Evolutionary conservation across 2,797 vertebrate species (phyloP), one percentile per base, ranked within the genome.

Genomic region (Sebastes hopkinsi): DNA sequence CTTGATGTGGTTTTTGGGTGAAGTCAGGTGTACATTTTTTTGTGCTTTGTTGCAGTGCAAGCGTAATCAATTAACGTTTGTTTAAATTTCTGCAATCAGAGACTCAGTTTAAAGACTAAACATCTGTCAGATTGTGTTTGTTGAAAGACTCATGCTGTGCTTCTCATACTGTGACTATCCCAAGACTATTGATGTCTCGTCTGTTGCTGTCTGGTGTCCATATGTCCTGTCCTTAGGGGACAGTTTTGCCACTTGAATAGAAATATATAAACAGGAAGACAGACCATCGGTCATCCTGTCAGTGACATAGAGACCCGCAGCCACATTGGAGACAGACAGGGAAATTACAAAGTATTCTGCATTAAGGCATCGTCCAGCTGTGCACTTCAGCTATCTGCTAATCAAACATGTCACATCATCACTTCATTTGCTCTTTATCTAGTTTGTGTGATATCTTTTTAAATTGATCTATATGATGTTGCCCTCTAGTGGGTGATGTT

Each of bases 181-280:
- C 46, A 3, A 72, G 36, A 77, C 27, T 5, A 0, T 66, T 23
- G 25, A 29, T 34, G 62, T 67, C 16, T 30, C 10, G 9, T 74
- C 20, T 75, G 54, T 42, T 50, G 23, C 36, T 16, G 67, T 88
- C 90, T 92, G 91, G 65, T 56, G 79, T 79, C 89, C 90, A 92
- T 70, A 81, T 92, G 90, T 87, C 50, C 25, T 58, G 54, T 83
- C 81, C 58, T 65, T 1, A 71, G 84, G 83, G 76, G 38, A 82
- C 72, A 36, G 14, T 72, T 82, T 67, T 73, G 50, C 68, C 81
- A 73, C 18, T 74, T 46, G 25, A 65, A 68, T 61, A 25, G 68
- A 36, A 72, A 54, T 42, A 62, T 65, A 62, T 65, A 90, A 88
- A 92, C 93, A 92, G 92, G 91, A 94, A 92, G 67, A 30, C 46